Percentiles rank a stretch among this genome's conserved stretches.
Conservation (phyloP, 2,113 vertebrate genomes). For the Bos indicus region DNA sequence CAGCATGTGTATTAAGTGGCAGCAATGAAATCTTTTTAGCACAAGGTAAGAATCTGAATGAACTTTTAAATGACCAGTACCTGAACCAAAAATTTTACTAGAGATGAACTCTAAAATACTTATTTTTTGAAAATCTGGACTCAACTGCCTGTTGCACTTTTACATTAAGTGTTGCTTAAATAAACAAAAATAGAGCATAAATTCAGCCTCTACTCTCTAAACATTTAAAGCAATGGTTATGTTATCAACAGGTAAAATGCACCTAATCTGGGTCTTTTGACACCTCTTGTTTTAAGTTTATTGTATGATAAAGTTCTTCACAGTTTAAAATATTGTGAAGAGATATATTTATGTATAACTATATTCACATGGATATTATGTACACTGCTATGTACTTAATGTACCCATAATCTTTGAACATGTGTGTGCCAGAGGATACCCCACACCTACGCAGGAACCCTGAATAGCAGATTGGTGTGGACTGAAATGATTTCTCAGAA, state of each 20-base stretch:
- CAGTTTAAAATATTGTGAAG: constrained; percentile 89
- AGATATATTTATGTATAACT: constrained; percentile 82
- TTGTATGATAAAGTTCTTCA: constrained; percentile 82
- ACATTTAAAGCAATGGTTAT: constrained; percentile 77
- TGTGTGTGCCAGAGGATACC: constrained; percentile 72
- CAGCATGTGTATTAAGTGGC: constrained; percentile 63
- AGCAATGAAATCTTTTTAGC: constrained; percentile 52
- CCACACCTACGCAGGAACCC: constrained; percentile 71
- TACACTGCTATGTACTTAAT: constrained; percentile 77
- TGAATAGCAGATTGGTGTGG: constrained; percentile 71
- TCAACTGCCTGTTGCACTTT: constrained; percentile 44
- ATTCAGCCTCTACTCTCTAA: constrained; percentile 74
- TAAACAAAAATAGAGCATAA: constrained; percentile 79
- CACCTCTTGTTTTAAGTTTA: constrained; percentile 75
- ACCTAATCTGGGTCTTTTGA: constrained; percentile 80
- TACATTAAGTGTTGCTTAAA: constrained; percentile 69
- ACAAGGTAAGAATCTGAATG: constrained; percentile 54
- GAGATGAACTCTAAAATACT: constrained; percentile 30
- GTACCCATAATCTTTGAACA: constrained; percentile 76
- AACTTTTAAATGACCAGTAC: constrained; percentile 43
- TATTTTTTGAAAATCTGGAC: constrained; percentile 41
- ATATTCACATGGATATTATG: constrained; percentile 80
- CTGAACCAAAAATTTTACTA: constrained; percentile 35
- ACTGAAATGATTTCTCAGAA: constrained; percentile 73
- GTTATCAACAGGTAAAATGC: constrained; percentile 78